Percentiles rank a stretch among this genome's conserved stretches.
Evolutionary conservation across 2,113 vertebrate genomes (phyloP).

Genomic region (Otis tarda): DNA sequence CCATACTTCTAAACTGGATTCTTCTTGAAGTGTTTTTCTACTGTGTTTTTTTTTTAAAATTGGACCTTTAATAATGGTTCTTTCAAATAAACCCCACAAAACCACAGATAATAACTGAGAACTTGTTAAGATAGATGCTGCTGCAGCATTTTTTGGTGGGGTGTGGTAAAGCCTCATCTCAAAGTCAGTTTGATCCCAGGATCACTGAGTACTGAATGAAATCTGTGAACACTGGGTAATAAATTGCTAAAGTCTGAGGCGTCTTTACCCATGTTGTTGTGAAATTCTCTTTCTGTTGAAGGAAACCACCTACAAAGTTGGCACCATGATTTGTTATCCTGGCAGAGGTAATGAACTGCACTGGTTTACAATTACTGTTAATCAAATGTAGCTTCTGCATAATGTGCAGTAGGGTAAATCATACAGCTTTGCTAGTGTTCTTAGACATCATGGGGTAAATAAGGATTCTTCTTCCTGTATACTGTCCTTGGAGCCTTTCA

Average conservation of each 20-base stretch:
- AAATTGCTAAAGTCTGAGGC: not conserved
- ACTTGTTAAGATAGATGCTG: not conserved
- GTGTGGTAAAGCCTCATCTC: not conserved
- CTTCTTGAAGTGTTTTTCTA: slow-evolving; percentile 3
- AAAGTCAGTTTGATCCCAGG: not conserved
- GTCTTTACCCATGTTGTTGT: not conserved
- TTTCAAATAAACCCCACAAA: not conserved
- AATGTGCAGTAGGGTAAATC: not conserved
- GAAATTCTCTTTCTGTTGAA: not conserved
- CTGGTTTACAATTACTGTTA: not conserved
- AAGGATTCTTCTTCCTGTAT: not conserved
- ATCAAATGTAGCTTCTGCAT: not conserved
- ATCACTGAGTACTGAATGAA: not conserved
- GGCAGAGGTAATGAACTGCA: not conserved
- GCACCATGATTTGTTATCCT: not conserved
- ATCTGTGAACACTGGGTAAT: not conserved
- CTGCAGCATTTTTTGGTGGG: not conserved
- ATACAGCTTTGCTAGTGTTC: not conserved
- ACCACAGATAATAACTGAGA: not conserved
- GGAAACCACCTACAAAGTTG: not conserved
- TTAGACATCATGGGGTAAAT: not conserved
- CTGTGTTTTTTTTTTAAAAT: not conserved
- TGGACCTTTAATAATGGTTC: not conserved
- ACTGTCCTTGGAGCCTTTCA: not conserved
- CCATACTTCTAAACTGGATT: slow-evolving; percentile 10